These are phyloP conservation scores for Xyrichtys novacula DNA, from an alignment of 2,797 vertebrate species.

Conservation along the genomic window DNA sequence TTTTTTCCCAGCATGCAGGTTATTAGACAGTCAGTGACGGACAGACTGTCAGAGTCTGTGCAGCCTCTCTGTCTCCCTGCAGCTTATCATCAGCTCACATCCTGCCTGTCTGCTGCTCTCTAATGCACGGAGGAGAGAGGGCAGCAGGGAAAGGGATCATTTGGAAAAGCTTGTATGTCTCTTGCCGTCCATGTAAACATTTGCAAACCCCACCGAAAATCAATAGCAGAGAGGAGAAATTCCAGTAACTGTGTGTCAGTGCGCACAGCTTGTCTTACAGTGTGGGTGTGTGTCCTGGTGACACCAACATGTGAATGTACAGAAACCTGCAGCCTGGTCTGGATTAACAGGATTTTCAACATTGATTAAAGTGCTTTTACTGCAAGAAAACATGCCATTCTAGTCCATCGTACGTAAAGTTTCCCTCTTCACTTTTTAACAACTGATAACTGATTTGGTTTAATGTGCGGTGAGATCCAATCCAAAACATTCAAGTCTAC, in stretches of 20 bases:
- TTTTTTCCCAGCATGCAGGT: background rate
- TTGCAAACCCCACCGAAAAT: conserved; percentile 69
- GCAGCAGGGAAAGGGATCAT: conserved; percentile 31
- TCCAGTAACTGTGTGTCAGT: conserved; percentile 74
- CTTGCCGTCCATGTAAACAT: conserved; percentile 68
- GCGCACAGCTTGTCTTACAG: conserved; percentile 66
- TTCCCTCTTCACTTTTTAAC: no score
- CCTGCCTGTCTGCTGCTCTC: conserved; percentile 68
- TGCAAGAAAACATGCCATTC: no score
- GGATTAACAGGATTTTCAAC: background rate
- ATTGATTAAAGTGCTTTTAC: background rate
- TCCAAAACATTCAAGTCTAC: no score
- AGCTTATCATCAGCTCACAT: conserved; percentile 60
- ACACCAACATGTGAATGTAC: conserved; percentile 26
- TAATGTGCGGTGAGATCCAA: no score
- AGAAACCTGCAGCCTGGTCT: conserved; percentile 19
- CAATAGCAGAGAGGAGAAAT: conserved; percentile 76
- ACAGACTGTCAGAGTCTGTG: conserved; percentile 25
- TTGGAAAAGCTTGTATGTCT: conserved; percentile 65
- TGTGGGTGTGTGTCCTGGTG: conserved; percentile 9
- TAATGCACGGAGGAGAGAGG: conserved; percentile 59
- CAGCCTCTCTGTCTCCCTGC: conserved; percentile 56
- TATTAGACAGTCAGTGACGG: conserved; percentile 20
- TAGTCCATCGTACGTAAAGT: no score
- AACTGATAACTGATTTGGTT: no score